Evolutionary conservation across 2,888 invertebrate species (phyloP).

Genomic region (Pyrochroa serraticornis): DNA sequence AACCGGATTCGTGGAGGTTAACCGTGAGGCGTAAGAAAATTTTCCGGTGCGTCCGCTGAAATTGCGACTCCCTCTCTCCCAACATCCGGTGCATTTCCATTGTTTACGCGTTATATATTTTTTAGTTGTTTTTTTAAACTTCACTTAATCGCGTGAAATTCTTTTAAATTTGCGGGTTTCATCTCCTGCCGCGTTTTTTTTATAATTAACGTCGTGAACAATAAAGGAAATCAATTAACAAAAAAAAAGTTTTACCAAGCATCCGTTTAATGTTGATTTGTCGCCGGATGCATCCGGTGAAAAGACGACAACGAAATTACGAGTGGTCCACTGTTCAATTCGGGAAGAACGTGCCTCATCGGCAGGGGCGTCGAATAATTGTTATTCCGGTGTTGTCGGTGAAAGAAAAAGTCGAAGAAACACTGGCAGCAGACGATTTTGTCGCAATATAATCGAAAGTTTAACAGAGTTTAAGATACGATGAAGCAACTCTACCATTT

Average conservation of each 20-base stretch:
- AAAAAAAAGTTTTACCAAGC: constrained; percentile 4
- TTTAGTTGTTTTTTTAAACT: no score
- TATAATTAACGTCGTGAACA: constrained; percentile 8
- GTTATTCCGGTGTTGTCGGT: constrained; percentile 4
- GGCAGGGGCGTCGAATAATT: constrained; percentile 1
- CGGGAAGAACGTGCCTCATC: constrained; percentile 3
- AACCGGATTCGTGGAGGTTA: no score
- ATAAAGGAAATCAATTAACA: constrained; percentile 9
- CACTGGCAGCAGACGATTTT: constrained; percentile 2
- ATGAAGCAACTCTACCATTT: not conserved
- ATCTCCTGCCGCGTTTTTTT: not conserved
- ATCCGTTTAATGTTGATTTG: constrained; percentile 11
- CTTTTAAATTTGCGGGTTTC: no score
- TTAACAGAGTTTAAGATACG: constrained; percentile 1
- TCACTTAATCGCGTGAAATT: no score
- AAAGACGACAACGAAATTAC: not conserved
- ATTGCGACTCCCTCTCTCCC: no score
- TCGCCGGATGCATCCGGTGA: not conserved
- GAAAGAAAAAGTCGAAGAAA: not conserved
- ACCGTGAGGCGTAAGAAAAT: no score
- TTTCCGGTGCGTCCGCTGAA: no score
- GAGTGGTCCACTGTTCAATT: constrained; percentile 3
- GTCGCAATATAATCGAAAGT: constrained; percentile 13
- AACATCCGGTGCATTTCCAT: no score
- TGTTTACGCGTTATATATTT: no score